A percentile compares a stretch with the other conserved stretches of the same genome.
Evolutionary conservation across 2,888 invertebrate genomes (phyloP).

Genomic region (Scaeva pyrastri): DNA sequence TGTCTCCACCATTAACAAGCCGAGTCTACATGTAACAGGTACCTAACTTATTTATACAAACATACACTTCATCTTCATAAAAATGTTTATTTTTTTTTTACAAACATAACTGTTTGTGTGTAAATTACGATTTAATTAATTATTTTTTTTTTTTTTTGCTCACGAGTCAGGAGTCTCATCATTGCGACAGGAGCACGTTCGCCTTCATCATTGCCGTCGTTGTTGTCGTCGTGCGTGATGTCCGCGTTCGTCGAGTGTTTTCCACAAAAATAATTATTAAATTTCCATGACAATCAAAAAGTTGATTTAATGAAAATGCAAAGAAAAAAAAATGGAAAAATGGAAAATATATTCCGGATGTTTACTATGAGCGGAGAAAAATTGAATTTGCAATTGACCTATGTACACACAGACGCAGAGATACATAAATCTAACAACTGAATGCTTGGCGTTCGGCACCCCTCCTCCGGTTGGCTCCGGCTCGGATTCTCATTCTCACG

Average conservation of each 20-base stretch:
- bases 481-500: no score
- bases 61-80: not conserved
- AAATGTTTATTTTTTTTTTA: constrained; percentile 1
- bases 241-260: not conserved
- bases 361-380: constrained; percentile 1
- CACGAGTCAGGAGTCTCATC: no score
- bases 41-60: not conserved
- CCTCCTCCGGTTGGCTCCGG: no score
- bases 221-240: not conserved
- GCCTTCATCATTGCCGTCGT: not conserved
- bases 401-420: not conserved
- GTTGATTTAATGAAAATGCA: constrained; percentile 34
- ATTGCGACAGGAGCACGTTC: not conserved
- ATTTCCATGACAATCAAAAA: constrained; percentile 45
- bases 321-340: no score
- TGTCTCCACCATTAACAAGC: not conserved
- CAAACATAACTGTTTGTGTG: not conserved
- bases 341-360: constrained; percentile 2
- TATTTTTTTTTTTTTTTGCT: not conserved
- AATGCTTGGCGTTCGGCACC: not conserved
- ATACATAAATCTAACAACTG: no score
- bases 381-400: constrained; percentile 11
- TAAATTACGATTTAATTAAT: constrained; percentile 18
- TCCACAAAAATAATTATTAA: constrained; percentile 4
- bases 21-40: constrained; percentile 8